phyloP scores from a whole-genome alignment of 2,113 vertebrate genomes.

The Pachypanchax playfairii region DNA sequence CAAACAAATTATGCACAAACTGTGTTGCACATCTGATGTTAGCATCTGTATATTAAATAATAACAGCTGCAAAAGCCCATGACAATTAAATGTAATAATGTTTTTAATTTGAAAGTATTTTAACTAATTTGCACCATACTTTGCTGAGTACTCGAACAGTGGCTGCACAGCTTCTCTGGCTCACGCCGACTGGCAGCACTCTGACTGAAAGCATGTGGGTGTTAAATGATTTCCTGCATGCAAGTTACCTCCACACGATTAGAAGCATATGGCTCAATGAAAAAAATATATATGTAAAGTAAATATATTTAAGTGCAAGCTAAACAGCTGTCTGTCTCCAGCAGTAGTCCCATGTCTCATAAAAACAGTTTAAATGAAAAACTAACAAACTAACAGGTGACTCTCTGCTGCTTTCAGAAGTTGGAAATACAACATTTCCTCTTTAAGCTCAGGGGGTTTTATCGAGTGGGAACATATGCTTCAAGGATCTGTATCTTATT shows the following conservation, averaged over 20 bases:
- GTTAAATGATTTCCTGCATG: slow-evolving; percentile 34
- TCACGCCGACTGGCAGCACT: background rate
- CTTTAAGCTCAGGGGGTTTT: slow-evolving; percentile 53
- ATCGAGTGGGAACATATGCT: slow-evolving; percentile 73
- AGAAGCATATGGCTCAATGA: slow-evolving; percentile 48
- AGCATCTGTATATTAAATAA: no score
- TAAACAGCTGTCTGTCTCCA: slow-evolving; percentile 52
- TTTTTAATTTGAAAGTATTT: no score
- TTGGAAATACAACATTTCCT: slow-evolving; percentile 73
- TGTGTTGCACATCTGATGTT: no score
- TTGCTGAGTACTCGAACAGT: background rate
- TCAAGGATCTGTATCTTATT: slow-evolving; percentile 70
- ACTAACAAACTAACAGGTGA: slow-evolving; percentile 74
- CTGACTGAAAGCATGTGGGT: slow-evolving; percentile 12
- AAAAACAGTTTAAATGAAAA: slow-evolving; percentile 66
- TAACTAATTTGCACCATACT: no score
- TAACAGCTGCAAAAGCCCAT: no score
- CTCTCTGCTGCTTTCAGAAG: slow-evolving; percentile 41
- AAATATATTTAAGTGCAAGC: slow-evolving; percentile 33
- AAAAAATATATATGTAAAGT: slow-evolving; percentile 31
- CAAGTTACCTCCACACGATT: slow-evolving; percentile 16
- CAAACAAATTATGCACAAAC: no score
- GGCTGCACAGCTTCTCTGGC: slow-evolving; percentile 9
- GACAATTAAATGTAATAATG: no score
- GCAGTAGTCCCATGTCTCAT: slow-evolving; percentile 44